Base-by-base conservation (phyloP, 1,140 invertebrate species). In the Alviniconcha marisindica region DNA sequence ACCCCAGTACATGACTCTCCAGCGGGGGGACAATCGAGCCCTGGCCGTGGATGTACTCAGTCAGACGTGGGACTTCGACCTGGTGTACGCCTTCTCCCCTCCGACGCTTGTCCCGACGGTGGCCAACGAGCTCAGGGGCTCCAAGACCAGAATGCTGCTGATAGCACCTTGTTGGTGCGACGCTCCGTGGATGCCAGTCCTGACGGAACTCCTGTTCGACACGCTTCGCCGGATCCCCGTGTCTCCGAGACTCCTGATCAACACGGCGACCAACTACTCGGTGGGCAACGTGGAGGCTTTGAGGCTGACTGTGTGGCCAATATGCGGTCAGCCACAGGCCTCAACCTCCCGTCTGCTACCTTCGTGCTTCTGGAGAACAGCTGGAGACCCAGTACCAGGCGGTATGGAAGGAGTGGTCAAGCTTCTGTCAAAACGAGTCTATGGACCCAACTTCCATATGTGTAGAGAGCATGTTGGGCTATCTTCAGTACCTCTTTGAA, bases 101-200 rank as follows among this genome's bases (percentile, higher is more conserved):
- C 48, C 48, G 0, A 51, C 48, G 0, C 21, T 51, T 12, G 1
- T 51, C 12, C 48, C 48, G 48, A 51, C 1, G 1, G 1, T 51
- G 48, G 48, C 21, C 12, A 51, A 51, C 48, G 21, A 1, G 48
- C 48, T 51, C 0, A 51, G 48, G 0, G 48, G 21, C 12, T 15
- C 48, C 48, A 51, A n/a, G 21, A n/a, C 56, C 56, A 60, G 56
- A n/a, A 60, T 60, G 56, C 56, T 60, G 24, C 56, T 60, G 48
- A 21, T 51, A 1, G 48, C 48, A 12, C 48, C 0, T 21, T 51
- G 48, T 21, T 51, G 48, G n/a, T 15, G 1, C 48, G 21, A 51
- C 21, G 1, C 48, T 21, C 48, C 48, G 12, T 51, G 48, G 1
- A 51, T 21, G 48, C 48, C 48, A 12, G 21, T 1, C 12, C 12